Base-by-base conservation (phyloP, 2,113 vertebrate species). In the Rhodinocichla rosea region DNA sequence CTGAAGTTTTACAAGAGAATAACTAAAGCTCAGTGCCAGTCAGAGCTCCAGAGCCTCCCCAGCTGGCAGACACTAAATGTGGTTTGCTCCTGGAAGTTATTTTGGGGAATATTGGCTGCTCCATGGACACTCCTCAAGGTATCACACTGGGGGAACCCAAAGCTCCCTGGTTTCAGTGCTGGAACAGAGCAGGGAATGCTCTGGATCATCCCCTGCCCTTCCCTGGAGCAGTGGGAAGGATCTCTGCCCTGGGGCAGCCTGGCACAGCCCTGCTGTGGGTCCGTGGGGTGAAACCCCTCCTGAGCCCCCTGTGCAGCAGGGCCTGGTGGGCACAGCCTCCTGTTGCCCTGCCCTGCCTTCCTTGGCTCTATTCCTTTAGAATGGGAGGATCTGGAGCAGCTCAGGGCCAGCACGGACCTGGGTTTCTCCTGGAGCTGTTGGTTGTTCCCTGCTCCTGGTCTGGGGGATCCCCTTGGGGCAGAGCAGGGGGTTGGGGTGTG, bases 331-430 rank as follows among this genome's bases (percentile, higher is more conserved):
- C 45, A 33, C 33, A 37, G 30, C 6, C 30, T 65, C 4, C 9
- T 45, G 30, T 4, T 55, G 37, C 12, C 27, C 42, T 53, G 64
- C 57, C 0, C 39, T 63, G 21, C 39, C 53, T 30, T 42, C 7
- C 50, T 50, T 23, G 3, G 1, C 60, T 27, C 30, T 13, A 2
- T 10, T 14, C 49, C 30, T 32, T 6, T 24, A 5, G 14, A 2
- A 5, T 1, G 2, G 12, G 42, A 8, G 55, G 9, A 0, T 19
- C 11, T 19, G 73, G 68, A 50, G 67, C 64, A 33, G 42, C 0
- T 0, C 9, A 10, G 4, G 9, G 21, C 16, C 15, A 23, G 7
- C 39, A 2, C 4, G 2, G 14, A 0, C 0, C 62, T 12, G 68
- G 10, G 0, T 13, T 10, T 10, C 14, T 32, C 44, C 21, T 69